Evolutionary conservation across 2,113 vertebrate species (phyloP), one percentile per base, ranked within the genome.

Genomic region (Cyphomyrus plagiostoma): DNA sequence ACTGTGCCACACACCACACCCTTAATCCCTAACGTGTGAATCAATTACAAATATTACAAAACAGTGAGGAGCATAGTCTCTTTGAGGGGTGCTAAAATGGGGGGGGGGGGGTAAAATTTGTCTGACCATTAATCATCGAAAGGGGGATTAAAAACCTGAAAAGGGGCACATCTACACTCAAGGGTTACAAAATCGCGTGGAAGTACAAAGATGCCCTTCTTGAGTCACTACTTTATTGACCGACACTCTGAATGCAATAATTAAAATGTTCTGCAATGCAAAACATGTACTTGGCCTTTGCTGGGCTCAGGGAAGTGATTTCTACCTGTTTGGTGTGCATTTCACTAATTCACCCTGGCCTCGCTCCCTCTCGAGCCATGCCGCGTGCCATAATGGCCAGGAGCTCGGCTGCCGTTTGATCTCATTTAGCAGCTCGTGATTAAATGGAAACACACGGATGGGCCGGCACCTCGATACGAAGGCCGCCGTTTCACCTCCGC

Each of bases 381-480:
- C 89, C 93, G 94, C 92, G 93, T 91, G 92, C 94, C 95, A 93
- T 95, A 95, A 94, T 84, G 93, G 93, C 94, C 94, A 95, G 94
- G 93, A 94, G 95, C 93, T 94, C 93, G 89, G 91, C 86, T 88
- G 88, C 90, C 94, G 96, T 96, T 96, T 95, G 96, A 97, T 96
- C 96, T 97, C 94, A 95, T 95, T 96, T 95, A 92, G 2, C 91
- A 89, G 91, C 91, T 92, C 92, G 91, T 96, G 96, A 97, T 97
- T 97, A 96, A 96, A 96, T 93, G 96, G 95, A 95, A 94, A 97
- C 95, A 96, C 95, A 95, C 95, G 95, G 91, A 95, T 96, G 94
- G 95, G 95, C 95, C 94, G 93, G 95, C 94, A 95, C 93, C 91
- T 19, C 90, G 90, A 93, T 94, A 94, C 93, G 92, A 48, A 86